Conservation (phyloP, 1,140 invertebrate genomes). For the Tyrophagus putrescentiae region DNA sequence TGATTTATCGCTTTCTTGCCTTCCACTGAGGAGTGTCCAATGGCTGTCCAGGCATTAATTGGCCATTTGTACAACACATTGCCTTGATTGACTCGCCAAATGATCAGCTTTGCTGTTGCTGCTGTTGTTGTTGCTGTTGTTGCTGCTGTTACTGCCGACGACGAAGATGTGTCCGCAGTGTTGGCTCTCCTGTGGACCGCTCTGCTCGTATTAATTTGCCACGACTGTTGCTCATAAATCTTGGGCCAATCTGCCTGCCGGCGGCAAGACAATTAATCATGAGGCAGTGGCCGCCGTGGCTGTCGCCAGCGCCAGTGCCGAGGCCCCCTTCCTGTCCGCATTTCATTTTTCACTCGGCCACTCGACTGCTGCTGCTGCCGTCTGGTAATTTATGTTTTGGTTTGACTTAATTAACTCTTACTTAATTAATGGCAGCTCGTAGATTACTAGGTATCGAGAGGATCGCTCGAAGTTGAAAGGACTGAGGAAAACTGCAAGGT, state of each 20-base stretch:
- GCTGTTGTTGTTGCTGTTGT: too few relatives aligned
- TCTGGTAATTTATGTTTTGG: slow-evolving; percentile 13
- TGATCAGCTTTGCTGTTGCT: too few relatives aligned
- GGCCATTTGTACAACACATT: slow-evolving; percentile 13
- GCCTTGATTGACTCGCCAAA: neutral
- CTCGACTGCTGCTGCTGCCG: neutral
- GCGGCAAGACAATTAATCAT: neutral
- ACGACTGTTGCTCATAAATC: slow-evolving; percentile 6
- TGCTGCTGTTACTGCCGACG: too few relatives aligned
- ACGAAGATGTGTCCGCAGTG: too few relatives aligned
- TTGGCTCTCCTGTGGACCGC: too few relatives aligned
- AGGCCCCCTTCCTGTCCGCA: neutral
- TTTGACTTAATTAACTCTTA: slow-evolving; percentile 16
- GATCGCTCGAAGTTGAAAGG: too few relatives aligned
- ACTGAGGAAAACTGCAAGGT: too few relatives aligned
- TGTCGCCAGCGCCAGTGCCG: too few relatives aligned
- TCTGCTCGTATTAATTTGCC: slow-evolving; percentile 14
- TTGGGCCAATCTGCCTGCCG: slow-evolving; percentile 3
- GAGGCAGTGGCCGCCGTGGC: neutral
- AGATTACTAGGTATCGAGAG: too few relatives aligned
- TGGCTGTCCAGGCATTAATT: neutral
- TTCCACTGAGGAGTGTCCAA: neutral
- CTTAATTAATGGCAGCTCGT: slow-evolving; percentile 6
- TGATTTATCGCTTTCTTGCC: neutral
- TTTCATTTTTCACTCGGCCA: slow-evolving; percentile 13